Base-by-base conservation (phyloP, 1,140 invertebrate genomes). In the Mesaphorura yosii region DNA sequence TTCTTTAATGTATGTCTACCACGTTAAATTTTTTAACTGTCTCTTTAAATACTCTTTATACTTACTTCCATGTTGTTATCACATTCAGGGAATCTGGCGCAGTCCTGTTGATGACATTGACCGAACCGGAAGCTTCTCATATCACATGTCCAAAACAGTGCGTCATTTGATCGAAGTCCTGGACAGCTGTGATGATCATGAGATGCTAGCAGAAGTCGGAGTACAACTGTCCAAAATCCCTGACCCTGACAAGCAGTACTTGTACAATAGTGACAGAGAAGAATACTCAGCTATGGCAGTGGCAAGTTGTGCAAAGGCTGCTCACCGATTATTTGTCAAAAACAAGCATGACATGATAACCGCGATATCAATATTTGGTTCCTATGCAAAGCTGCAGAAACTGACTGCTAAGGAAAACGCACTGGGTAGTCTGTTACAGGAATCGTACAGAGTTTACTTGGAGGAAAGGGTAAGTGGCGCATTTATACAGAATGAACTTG, bases 51-150 rank as follows among this genome's bases (percentile, higher is more conserved):
- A 26, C 38, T 6, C 26, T 17, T 17, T 34, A 23, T 42, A 37
- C 17, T 57, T 40, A 29, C 44, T 48, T 31, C 5, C 54, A 46
- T 48, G 53, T 52, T 58, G 20, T 17, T 52, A 42, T 17, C 31
- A 47, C 53, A 38, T 53, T 17, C 56, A 85, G 81, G 88, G 88
- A 49, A 81, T 93, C 51, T 95, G 91, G 91, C 76, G 87, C 55
- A 89, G 92, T 65, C 88, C 88, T 3, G 77, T 81, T 20, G 78
- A 78, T 51, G 92, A 97, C 72, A 84, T 95, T 28, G 91, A 95
- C 65, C 75, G 91, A 39, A 81, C 87, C 1, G 91, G 91, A 14
- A 87, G 86, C 65, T 90, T 97, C 70, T 81, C 86, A 6, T 81
- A 84, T 29, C 89, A 95, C 65, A 88, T 95, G 81, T 86, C 82